Evolutionary conservation across 1,140 invertebrate species (phyloP).

Genomic region (Anastrepha ludens): DNA sequence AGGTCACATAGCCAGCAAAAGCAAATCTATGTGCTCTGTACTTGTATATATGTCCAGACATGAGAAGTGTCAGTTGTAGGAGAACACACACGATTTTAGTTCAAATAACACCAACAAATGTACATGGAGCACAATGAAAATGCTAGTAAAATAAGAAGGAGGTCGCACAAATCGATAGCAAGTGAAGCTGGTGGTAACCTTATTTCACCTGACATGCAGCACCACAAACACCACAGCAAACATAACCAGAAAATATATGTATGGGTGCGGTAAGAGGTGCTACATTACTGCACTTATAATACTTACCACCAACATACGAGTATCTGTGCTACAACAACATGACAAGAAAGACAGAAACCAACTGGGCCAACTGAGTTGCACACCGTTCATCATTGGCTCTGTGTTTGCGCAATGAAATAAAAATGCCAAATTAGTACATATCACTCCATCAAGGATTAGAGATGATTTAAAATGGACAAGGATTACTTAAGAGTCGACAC

Average conservation of each 20-base stretch:
- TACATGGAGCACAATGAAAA: not conserved
- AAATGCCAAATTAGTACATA: slow-evolving; percentile 43
- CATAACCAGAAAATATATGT: no score
- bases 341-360: not conserved
- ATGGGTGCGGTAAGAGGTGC: not conserved
- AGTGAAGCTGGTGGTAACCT: not conserved
- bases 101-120: not conserved
- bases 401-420: slow-evolving; percentile 39
- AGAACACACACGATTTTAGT: not conserved
- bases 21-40: not conserved
- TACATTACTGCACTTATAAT: not conserved
- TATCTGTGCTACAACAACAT: not conserved
- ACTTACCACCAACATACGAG: no score
- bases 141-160: not conserved
- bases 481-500: not conserved
- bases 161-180: not conserved
- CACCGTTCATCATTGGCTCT: not conserved
- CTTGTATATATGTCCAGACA: not conserved
- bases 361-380: not conserved
- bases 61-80: not conserved
- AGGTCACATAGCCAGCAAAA: not conserved
- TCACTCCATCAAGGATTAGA: slow-evolving; percentile 40
- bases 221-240: not conserved
- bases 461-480: slow-evolving; percentile 38
- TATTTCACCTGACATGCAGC: not conserved